phyloP scores from a whole-genome alignment of 2,113 vertebrate genomes.

The Taurulus bubalis region DNA sequence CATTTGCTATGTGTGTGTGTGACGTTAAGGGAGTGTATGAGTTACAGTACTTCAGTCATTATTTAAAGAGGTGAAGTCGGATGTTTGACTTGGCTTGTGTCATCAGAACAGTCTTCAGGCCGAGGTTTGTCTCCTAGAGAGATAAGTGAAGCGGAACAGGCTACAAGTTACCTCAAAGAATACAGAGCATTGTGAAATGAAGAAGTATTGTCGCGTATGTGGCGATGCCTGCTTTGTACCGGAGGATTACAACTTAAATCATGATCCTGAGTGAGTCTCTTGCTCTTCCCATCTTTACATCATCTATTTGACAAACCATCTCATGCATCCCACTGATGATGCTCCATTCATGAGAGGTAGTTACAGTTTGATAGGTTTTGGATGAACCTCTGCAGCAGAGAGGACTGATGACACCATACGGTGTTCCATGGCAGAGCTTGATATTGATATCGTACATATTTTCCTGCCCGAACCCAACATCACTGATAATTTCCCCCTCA shows the following conservation, averaged over 20 bases:
- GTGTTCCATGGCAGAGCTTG: constrained; percentile 14
- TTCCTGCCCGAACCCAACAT: constrained; percentile 37
- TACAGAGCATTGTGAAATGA: background rate
- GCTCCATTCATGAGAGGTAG: constrained; percentile 46
- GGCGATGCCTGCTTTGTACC: background rate
- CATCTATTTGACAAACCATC: constrained; percentile 5
- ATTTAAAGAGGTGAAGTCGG: constrained; percentile 37
- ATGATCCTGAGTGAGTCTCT: constrained; percentile 1
- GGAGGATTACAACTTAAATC: background rate
- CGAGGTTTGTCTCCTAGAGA: background rate
- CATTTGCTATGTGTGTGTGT: constrained; percentile 5
- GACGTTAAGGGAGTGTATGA: constrained; percentile 13
- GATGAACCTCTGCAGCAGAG: constrained; percentile 22
- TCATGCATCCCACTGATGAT: constrained; percentile 46
- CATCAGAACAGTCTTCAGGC: background rate
- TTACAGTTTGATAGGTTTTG: constrained; percentile 41
- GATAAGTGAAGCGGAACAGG: constrained; percentile 17
- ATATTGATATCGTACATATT: constrained; percentile 49
- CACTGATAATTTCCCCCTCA: constrained; percentile 50
- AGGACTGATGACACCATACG: constrained; percentile 38
- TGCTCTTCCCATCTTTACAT: constrained; percentile 14
- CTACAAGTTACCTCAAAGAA: background rate
- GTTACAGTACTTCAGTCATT: constrained; percentile 45
- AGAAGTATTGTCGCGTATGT: background rate
- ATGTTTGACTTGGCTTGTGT: constrained; percentile 62